A percentile compares a stretch with the other conserved stretches of the same genome.
These are phyloP conservation scores for Esox niger DNA, from an alignment of 2,113 vertebrate species.

Conservation along the genomic window DNA sequence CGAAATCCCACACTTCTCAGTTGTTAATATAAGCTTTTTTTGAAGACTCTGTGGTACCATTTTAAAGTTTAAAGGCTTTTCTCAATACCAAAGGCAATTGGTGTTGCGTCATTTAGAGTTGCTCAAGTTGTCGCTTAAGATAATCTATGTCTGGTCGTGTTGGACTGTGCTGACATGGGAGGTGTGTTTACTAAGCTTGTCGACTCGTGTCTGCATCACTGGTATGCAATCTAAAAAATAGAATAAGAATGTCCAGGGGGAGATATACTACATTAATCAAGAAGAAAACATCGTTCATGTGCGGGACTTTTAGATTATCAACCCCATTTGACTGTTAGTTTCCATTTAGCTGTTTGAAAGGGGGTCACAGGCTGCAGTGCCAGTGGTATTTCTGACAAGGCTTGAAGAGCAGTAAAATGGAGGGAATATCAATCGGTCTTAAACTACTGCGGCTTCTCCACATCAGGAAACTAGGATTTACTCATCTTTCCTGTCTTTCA, in stretches of 20 bases:
- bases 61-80: neutral
- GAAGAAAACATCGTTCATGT: neutral
- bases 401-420: neutral
- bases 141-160: neutral
- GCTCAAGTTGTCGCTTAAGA: neutral
- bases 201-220: neutral
- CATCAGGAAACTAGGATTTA: neutral
- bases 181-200: neutral
- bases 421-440: neutral
- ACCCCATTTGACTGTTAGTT: too few relatives aligned
- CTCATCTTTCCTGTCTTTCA: too few relatives aligned
- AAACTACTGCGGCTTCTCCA: slow-evolving; percentile 8
- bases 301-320: too few relatives aligned
- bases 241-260: neutral
- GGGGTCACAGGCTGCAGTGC: neutral
- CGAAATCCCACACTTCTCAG: slow-evolving; percentile 37
- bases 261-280: neutral
- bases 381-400: neutral
- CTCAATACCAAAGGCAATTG: too few relatives aligned
- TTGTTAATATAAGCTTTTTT: slow-evolving; percentile 12
- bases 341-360: neutral
- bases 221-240: neutral
- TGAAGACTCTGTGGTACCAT: neutral
- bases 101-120: neutral
- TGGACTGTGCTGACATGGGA: neutral